Base-by-base conservation (phyloP, 2,797 vertebrate genomes). In the Leontocebus nigricollis region DNA sequence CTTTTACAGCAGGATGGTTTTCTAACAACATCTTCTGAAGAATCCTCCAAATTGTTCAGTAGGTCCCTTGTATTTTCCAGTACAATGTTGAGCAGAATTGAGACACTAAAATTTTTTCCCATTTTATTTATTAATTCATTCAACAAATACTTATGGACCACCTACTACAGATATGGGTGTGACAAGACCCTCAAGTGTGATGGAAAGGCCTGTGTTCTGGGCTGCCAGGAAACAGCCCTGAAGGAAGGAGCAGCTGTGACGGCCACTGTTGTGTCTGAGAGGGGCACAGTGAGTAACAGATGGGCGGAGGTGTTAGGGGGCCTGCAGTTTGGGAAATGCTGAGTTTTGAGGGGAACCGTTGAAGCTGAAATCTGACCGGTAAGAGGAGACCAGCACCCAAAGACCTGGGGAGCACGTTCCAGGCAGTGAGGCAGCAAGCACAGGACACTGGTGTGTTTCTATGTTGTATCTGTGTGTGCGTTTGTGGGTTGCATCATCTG, bases 251-350 rank as follows among this genome's bases (percentile, higher is more conserved):
- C 3, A 22, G n/a, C 19, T 59, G 10, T 22, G 6, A 33, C 4
- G 33, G 12, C 19, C 2, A 4, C 33, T 59, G 52, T 5, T 30
- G 8, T 33, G n/a, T 20, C 44, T 2, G 20, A 36, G 59, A 59
- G 17, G 64, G 13, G 9, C 2, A 4, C 5, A 41, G 48, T 52
- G 39, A 27, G 9, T 44, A 33, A 44, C 11, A 11, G 19, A 44
- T 5, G 2, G 14, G 27, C 1, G 2, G 33, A 36, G 36, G 36
- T 26, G 13, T 36, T 0, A 24, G 50, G 22, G 11, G n/a, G 19
- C 19, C 4, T 4, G 26, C 30, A 39, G 26, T 3, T 15, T 10
- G 7, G 24, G 27, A 59, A 46, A 93, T 6, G 1, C 4, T 24
- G n/a, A 19, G 14, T 87, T 67, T 67, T 67, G 26, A 48, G 33